phyloP scores from a whole-genome alignment of 2,797 vertebrate genomes.

The Eulemur mongoz region DNA sequence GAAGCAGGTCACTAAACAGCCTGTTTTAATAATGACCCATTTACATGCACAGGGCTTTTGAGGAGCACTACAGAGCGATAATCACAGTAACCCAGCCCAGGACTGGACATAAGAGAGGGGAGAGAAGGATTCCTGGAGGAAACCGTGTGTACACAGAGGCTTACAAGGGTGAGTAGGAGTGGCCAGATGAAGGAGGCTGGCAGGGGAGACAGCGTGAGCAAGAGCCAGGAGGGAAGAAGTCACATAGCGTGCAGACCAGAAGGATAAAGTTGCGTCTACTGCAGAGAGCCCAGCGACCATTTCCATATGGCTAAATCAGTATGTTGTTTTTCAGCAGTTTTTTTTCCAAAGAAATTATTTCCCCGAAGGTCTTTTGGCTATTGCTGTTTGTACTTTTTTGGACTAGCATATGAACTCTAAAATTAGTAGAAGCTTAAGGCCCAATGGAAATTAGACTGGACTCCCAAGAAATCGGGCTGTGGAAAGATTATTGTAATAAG shows the following conservation, averaged over 20 bases:
- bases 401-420: neutral
- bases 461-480: neutral
- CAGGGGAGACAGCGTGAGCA: neutral
- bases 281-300: neutral
- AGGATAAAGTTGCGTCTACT: neutral
- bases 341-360: neutral
- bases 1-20: neutral
- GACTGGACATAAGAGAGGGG: neutral
- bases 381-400: neutral
- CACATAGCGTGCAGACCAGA: neutral
- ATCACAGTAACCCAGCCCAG: neutral
- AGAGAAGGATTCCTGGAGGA: neutral
- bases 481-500: neutral
- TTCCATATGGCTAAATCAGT: neutral
- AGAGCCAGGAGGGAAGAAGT: neutral
- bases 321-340: neutral
- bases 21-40: neutral
- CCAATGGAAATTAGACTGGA: neutral
- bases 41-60: accelerated
- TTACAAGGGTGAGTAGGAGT: neutral
- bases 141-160: neutral
- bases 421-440: neutral
- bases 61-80: neutral
- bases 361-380: neutral
- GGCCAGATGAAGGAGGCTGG: neutral